Evolutionary conservation across 2,888 invertebrate species (phyloP), one percentile per base, ranked within the genome.

Genomic region (Thymelicus acteon): DNA sequence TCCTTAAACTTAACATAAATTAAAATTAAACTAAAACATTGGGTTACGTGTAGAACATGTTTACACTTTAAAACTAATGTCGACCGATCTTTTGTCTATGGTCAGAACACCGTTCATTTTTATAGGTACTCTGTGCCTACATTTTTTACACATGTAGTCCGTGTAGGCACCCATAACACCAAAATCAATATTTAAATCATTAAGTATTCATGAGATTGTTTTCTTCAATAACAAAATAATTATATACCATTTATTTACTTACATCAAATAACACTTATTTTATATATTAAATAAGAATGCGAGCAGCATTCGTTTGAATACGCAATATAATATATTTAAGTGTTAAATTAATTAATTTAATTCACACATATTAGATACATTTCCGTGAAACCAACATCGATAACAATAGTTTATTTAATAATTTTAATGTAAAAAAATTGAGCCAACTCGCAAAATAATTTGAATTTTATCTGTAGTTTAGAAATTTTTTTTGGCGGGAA

Each of bases 381-480:
- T 54, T 54, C 10, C 54, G 54, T 67, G 31, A 61, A 67, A 66
- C 66, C 58, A 66, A 67, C 67, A 68, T 68, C 61, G 31, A 68
- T 15, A 54, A 61, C 54, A 24, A 19, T 54, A 40, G n/a, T n/a
- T n/a, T n/a, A 52, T 37, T 15, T 24, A 24, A 52, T 54, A 57
- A 2, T 31, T n/a, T 19, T 54, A 40, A 52, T 61, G n/a, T 67
- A 62, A 80, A 81, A 77, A 82, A 86, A 85, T 89, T 89, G 86
- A 88, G 87, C 87, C 88, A 85, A 84, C 82, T 64, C 60, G 70
- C 63, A 63, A 64, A 63, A 15, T 13, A 60, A 63, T 40, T 54
- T 44, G 52, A 52, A 48, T 12, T 7, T 54, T 54, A 58, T 15
- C 13, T 58, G 15, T 39, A 1, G 19, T 69, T 47, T 52, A 44